A percentile compares a stretch with the other conserved stretches of the same genome.
These are phyloP conservation scores for Chloroceryle aenea DNA, from an alignment of 2,113 vertebrate species.

Conservation along the genomic window DNA sequence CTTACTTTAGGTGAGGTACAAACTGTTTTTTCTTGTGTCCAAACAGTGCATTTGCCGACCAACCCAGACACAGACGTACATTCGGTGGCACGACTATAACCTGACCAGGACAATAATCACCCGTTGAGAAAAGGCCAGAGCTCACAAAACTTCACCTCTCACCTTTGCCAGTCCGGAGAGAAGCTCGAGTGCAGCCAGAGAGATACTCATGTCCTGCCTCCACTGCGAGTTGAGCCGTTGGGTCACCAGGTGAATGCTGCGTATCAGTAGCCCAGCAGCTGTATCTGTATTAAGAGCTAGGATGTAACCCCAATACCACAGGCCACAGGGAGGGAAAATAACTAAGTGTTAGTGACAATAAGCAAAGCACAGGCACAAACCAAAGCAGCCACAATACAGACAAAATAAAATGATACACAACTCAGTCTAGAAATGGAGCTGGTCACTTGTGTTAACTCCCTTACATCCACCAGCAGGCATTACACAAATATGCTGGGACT, in stretches of 20 bases:
- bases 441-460: not conserved
- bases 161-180: constrained; percentile 96
- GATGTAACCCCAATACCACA: constrained; percentile 91
- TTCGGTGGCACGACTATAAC: not conserved
- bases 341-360: constrained; percentile 85
- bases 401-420: constrained; percentile 31
- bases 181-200: constrained; percentile 92
- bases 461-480: not conserved
- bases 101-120: not conserved
- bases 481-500: not conserved
- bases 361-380: constrained; percentile 81
- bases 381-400: constrained; percentile 78
- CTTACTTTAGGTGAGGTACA: not conserved
- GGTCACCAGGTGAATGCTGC: constrained; percentile 95
- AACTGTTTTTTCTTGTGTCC: not conserved
- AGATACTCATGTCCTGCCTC: constrained; percentile 96
- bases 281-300: constrained; percentile 98
- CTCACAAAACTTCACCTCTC: constrained; percentile 29
- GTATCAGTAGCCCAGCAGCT: constrained; percentile 92
- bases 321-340: constrained; percentile 89
- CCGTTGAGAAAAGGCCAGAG: not conserved
- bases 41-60: not conserved
- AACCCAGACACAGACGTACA: not conserved
- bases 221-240: constrained; percentile 94
- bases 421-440: not conserved